Conservation (phyloP, 2,113 vertebrate genomes). For the Pycnonotus jocosus region DNA sequence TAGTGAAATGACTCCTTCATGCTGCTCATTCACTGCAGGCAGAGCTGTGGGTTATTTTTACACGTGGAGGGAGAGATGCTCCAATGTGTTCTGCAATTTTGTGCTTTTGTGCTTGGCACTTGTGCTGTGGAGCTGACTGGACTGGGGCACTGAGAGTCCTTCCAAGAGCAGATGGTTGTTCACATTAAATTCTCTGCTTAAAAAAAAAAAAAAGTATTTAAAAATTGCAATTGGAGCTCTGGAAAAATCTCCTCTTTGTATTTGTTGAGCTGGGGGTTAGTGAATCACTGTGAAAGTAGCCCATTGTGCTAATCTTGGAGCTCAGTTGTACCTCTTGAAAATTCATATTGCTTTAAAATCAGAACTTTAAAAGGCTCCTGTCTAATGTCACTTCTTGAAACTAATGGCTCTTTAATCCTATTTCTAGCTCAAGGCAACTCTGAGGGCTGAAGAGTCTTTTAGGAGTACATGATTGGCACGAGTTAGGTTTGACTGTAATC, state of each 20-base stretch:
- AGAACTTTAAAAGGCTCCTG: not conserved
- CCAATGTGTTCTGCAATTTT: not conserved
- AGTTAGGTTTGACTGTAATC: not conserved
- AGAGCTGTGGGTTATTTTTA: not conserved
- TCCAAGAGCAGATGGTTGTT: slow-evolving; percentile 55
- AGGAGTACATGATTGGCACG: not conserved
- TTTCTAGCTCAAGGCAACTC: not conserved
- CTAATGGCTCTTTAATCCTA: not conserved
- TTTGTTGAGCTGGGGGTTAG: not conserved
- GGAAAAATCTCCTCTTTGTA: not conserved
- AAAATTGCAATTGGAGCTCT: not conserved
- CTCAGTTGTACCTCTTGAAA: not conserved
- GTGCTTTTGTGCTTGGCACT: not conserved
- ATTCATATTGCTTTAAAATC: not conserved
- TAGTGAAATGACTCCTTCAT: not conserved
- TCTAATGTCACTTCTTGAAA: not conserved
- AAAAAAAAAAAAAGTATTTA: not conserved
- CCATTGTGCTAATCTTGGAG: not conserved
- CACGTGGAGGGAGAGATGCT: not conserved
- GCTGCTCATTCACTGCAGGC: not conserved
- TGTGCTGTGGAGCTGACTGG: not conserved
- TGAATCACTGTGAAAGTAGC: not conserved
- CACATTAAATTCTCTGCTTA: not conserved
- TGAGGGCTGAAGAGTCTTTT: not conserved
- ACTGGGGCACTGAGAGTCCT: not conserved